phyloP scores from a whole-genome alignment of 2,797 vertebrate genomes.

The Loris lydekkerianus region DNA sequence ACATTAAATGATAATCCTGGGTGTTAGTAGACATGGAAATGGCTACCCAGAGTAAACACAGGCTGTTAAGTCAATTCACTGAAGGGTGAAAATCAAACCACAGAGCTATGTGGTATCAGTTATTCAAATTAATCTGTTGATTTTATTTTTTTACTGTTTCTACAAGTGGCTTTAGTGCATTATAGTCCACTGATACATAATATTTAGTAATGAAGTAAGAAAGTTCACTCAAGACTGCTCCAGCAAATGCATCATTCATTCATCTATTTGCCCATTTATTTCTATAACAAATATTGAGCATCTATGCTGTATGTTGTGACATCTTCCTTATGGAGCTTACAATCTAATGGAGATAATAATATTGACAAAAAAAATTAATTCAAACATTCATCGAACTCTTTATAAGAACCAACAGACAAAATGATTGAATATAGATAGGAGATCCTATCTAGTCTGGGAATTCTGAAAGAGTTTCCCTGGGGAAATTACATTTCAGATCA shows the following conservation, averaged over 20 bases:
- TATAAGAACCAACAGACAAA: background rate
- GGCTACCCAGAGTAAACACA: slow-evolving; percentile 18
- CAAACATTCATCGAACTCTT: slow-evolving; percentile 11
- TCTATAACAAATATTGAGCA: background rate
- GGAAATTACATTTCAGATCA: background rate
- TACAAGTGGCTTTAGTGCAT: background rate
- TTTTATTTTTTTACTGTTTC: slow-evolving; percentile 38
- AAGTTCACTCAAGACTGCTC: background rate
- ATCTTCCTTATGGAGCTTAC: background rate
- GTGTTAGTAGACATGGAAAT: slow-evolving; percentile 1
- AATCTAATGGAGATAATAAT: background rate
- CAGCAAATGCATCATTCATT: background rate
- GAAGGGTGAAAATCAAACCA: slow-evolving; percentile 37
- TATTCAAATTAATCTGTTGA: slow-evolving; percentile 63
- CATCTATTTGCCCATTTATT: background rate
- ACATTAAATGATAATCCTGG: background rate
- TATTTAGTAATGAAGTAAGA: background rate
- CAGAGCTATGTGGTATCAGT: slow-evolving; percentile 8
- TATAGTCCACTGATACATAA: background rate
- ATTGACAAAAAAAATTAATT: background rate
- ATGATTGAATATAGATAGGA: background rate
- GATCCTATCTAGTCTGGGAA: background rate
- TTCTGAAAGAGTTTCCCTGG: background rate
- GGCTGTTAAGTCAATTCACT: slow-evolving; percentile 50
- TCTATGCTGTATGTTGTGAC: background rate